Evolutionary conservation across 1,140 invertebrate species (phyloP).

Genomic region (Lanistes nyassanus): DNA sequence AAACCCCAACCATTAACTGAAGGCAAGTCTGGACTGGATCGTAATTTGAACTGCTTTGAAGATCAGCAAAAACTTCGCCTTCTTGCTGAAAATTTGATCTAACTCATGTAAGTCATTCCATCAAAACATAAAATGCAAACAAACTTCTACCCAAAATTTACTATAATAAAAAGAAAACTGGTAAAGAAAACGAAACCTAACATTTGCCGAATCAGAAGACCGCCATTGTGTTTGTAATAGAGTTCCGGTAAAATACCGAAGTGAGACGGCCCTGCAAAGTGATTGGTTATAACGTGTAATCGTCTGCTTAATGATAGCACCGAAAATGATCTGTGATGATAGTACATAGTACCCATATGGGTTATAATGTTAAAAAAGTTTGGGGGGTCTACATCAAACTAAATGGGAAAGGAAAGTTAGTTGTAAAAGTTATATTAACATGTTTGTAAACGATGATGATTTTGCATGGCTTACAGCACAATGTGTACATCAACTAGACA

Average conservation of each 20-base stretch:
- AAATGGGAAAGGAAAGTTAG: no score
- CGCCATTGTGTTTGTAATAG: constrained; percentile 25
- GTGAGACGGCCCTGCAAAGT: not conserved
- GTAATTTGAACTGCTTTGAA: not conserved
- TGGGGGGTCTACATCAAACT: no score
- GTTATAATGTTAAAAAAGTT: no score
- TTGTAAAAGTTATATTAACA: no score
- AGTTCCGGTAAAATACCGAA: constrained; percentile 16
- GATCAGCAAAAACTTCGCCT: not conserved
- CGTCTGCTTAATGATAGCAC: no score
- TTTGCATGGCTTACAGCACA: no score
- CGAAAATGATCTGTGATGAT: no score
- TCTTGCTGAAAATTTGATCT: not conserved
- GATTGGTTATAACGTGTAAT: not conserved
- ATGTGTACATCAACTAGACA: no score
- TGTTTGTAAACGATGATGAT: no score
- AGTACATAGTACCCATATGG: no score
- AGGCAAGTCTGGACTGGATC: constrained; percentile 2
- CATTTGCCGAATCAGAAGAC: not conserved
- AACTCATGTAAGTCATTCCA: not conserved
- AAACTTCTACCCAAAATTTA: not conserved
- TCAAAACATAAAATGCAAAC: not conserved
- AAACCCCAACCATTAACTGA: no score
- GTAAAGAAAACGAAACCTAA: not conserved
- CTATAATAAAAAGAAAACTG: not conserved